These are phyloP conservation scores for Neosilurus hyrtlii DNA, from an alignment of 2,797 vertebrate genomes.

Conservation along the genomic window DNA sequence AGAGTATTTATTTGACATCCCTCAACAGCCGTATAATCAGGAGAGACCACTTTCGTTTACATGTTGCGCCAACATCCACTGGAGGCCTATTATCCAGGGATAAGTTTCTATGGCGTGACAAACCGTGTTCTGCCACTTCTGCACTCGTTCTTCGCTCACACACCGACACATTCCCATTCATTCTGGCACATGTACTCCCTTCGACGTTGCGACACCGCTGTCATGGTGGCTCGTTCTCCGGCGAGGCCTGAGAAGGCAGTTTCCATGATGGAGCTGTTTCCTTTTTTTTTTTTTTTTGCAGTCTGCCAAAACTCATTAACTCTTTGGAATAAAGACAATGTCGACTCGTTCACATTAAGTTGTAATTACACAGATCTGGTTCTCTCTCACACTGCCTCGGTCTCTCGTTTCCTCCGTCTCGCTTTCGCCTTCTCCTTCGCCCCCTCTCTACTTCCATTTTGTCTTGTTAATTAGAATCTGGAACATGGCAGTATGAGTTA, in stretches of 20 bases:
- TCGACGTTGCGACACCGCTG: conserved; percentile 57
- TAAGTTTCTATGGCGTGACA: conserved; percentile 52
- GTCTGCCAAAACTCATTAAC: conserved; percentile 73
- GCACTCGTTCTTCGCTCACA: conserved; percentile 64
- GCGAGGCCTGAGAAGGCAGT: conserved; percentile 66
- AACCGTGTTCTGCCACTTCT: conserved; percentile 53
- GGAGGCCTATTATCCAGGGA: conserved; percentile 32
- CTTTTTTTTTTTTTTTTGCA: conserved; percentile 7
- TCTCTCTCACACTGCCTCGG: conserved; percentile 54
- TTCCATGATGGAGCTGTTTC: conserved; percentile 67
- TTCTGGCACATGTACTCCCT: conserved; percentile 62
- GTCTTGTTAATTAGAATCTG: conserved; percentile 72
- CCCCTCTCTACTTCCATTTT: conserved; percentile 41
- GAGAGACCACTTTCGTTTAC: conserved; percentile 29
- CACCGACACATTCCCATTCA: conserved; percentile 1
- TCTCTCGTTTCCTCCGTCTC: conserved; percentile 31
- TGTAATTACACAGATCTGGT: conserved; percentile 69
- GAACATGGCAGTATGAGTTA: conserved; percentile 61
- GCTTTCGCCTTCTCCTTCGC: conserved; percentile 11
- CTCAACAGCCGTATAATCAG: conserved; percentile 42
- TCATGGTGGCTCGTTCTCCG: conserved; percentile 71
- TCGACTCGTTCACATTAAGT: conserved; percentile 72
- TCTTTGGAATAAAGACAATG: conserved; percentile 74
- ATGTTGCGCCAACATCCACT: conserved; percentile 17
- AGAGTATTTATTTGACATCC: conserved; percentile 16